Evolutionary conservation across 2,113 vertebrate species (phyloP).

Genomic region (Pluvianellus socialis): DNA sequence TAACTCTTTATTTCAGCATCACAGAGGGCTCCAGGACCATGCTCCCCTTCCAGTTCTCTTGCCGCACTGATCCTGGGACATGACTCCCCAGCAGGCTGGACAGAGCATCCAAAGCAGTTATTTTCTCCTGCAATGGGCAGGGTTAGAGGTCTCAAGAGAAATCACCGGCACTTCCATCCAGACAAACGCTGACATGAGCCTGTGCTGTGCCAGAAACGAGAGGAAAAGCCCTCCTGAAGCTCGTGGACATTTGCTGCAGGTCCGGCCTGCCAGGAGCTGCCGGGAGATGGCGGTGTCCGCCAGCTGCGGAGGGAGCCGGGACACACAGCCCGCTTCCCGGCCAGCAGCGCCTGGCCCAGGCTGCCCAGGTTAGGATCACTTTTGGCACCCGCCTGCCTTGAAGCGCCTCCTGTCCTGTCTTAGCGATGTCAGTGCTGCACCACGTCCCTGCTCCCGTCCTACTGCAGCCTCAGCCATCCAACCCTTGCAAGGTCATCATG

Average conservation of each 20-base stretch:
- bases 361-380: neutral
- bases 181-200: neutral
- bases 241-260: neutral
- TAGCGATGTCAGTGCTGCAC: neutral
- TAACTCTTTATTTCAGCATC: neutral
- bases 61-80: neutral
- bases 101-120: neutral
- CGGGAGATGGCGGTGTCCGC: slow-evolving; percentile 40
- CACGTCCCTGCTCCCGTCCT: neutral
- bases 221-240: neutral
- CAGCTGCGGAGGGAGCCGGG: neutral
- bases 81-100: neutral
- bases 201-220: neutral
- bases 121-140: neutral
- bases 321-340: neutral
- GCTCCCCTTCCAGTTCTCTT: neutral
- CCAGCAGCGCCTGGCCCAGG: neutral
- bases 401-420: neutral
- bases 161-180: neutral
- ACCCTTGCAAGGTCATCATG: neutral
- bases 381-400: neutral
- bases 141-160: neutral
- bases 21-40: neutral
- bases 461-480: neutral
- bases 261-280: neutral